Conservation (phyloP, 2,113 vertebrate species). For the Muscicapa adusta region DNA sequence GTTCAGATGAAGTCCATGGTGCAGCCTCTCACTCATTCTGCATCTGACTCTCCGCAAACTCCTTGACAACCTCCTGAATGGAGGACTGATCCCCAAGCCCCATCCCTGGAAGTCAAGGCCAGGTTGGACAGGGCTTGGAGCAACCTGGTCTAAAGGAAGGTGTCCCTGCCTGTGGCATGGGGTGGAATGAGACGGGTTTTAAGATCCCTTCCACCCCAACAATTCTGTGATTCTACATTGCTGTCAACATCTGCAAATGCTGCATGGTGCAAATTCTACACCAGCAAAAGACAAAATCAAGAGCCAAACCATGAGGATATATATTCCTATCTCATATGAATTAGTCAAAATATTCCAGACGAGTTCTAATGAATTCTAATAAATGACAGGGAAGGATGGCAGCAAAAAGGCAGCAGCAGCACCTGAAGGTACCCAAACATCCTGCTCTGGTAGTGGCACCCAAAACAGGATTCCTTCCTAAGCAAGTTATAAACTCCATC, state of each 20-base stretch:
- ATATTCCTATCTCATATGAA: rapidly evolving
- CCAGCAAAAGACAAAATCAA: not conserved
- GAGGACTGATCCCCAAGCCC: not conserved
- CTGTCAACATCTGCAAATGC: not conserved
- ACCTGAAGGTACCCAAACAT: not conserved
- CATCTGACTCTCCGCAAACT: not conserved
- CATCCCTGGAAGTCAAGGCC: not conserved
- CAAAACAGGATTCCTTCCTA: not conserved
- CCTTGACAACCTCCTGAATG: rapidly evolving
- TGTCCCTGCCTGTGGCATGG: not conserved
- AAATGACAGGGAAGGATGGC: not conserved
- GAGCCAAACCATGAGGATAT: not conserved
- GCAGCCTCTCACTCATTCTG: not conserved
- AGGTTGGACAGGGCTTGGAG: not conserved
- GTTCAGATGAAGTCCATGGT: not conserved
- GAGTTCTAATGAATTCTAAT: not conserved
- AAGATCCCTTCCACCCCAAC: not conserved
- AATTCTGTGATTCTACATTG: not conserved
- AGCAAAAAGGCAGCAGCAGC: not conserved
- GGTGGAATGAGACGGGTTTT: rapidly evolving
- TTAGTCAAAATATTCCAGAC: not conserved
- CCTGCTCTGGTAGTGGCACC: not conserved
- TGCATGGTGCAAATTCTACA: not conserved
- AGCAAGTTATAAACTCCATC: not conserved
- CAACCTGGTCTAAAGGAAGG: not conserved